These are phyloP conservation scores for Gallinago solitaria DNA, from an alignment of 2,797 vertebrate genomes.

Conservation along the genomic window DNA sequence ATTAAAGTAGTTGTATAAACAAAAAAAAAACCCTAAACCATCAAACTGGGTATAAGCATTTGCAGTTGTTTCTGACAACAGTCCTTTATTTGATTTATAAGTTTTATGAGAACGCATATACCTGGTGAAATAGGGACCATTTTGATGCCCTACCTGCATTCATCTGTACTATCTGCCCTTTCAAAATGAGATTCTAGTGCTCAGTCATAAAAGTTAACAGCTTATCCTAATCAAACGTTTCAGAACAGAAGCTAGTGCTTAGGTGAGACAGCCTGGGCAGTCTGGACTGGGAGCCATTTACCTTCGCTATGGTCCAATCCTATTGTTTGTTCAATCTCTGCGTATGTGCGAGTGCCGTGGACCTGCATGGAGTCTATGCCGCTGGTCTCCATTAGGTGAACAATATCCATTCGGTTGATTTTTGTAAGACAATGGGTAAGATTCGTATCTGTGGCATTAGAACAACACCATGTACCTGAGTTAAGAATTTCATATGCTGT, in stretches of 20 bases:
- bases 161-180: accelerated
- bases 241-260: neutral
- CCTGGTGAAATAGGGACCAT: accelerated
- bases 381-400: conserved; percentile 91
- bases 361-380: conserved; percentile 79
- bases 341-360: conserved; percentile 83
- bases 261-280: neutral
- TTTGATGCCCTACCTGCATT: accelerated
- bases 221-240: no score
- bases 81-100: neutral
- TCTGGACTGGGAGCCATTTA: conserved; percentile 9
- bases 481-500: neutral
- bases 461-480: neutral
- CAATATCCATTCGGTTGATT: conserved; percentile 98
- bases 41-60: neutral
- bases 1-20: neutral
- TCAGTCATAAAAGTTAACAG: neutral
- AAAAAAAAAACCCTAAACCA: neutral
- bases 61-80: neutral
- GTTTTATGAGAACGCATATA: neutral
- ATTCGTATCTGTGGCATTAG: conserved; percentile 78
- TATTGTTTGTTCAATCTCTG: conserved; percentile 91
- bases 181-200: neutral
- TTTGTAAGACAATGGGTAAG: conserved; percentile 90
- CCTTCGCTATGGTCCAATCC: conserved; percentile 93